Evolutionary conservation across 23 tunicate genomes (phyloP), one percentile per base, ranked within the genome.

Genomic region (Diplosoma virens): DNA sequence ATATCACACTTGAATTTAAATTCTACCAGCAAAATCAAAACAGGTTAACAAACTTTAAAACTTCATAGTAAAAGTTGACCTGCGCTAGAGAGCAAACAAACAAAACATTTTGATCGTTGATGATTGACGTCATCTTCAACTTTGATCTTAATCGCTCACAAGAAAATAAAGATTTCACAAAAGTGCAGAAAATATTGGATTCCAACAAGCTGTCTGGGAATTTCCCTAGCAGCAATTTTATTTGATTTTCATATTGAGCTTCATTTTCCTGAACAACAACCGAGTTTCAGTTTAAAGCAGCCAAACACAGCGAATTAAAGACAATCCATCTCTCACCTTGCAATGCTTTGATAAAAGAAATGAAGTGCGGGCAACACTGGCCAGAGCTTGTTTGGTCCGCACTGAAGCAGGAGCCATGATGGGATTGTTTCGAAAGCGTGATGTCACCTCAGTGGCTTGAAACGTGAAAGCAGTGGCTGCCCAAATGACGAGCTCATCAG

Each of bases 391-490:
- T 26, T 60, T 66, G 3, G 53, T 53, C 29, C 97, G 72, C 3
- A 92, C 80, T 52, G 91, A 78, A 26, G 80, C 35, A 58, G 79
- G 72, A 33, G 91, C 53, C 73, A 92, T 33, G 6, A 92, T 34
- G 26, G 90, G 85, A 30, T 52, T 67, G 29, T 41, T 71, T 22
- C 76, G 56, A 71, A 41, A 85, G 17, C 87, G 29, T 26, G 81
- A 21, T 30, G 76, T 83, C 1, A 41, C 41, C 59, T 92, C 92
- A 21, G 63, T 52, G 20, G 56, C 83, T 46, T 78, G 83, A 30
- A 86, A 66, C 9, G 97, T 85, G 67, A 71, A 75, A 60, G 74
- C 84, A 28, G 70, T 68, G 6, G 87, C 41, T 21, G 59, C 63
- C 90, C 90, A 90, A 26, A 79, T 22, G 6, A 66, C 21, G 35